Conservation (phyloP, 2,113 vertebrate species). For the Ammodramus savannarum region DNA sequence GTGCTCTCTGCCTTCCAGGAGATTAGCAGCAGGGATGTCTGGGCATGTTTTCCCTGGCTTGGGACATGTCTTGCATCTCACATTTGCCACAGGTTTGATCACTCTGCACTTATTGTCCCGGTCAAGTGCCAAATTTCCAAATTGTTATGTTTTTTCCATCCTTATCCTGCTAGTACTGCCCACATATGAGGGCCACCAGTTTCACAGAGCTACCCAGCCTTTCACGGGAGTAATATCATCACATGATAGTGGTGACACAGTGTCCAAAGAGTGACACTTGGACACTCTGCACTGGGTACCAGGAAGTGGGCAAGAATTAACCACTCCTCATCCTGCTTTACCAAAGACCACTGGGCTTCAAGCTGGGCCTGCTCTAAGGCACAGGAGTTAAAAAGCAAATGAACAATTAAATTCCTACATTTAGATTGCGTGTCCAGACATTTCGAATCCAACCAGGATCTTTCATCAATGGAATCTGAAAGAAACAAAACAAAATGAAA, state of each 20-base stretch:
- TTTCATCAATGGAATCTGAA: slow-evolving; percentile 77
- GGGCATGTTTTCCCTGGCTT: background rate
- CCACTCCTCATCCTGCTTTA: background rate
- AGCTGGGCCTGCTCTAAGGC: background rate
- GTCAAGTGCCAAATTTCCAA: background rate
- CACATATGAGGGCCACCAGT: background rate
- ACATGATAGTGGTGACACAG: background rate
- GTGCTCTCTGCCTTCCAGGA: background rate
- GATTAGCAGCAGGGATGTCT: background rate
- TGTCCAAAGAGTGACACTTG: background rate
- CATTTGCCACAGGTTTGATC: background rate
- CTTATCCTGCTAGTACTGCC: background rate
- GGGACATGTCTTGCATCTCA: background rate
- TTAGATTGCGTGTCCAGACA: slow-evolving; percentile 74
- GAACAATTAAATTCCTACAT: slow-evolving; percentile 47
- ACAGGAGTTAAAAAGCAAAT: background rate
- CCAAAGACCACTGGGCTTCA: background rate
- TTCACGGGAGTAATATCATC: background rate
- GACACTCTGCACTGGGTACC: background rate
- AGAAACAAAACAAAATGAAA: background rate
- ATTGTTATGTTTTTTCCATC: background rate
- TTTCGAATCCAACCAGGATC: slow-evolving; percentile 77
- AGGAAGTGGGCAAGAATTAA: background rate
- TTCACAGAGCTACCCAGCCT: background rate
- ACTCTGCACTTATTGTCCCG: background rate